phyloP scores from a whole-genome alignment of 1,140 invertebrate species.

The Mya arenaria region DNA sequence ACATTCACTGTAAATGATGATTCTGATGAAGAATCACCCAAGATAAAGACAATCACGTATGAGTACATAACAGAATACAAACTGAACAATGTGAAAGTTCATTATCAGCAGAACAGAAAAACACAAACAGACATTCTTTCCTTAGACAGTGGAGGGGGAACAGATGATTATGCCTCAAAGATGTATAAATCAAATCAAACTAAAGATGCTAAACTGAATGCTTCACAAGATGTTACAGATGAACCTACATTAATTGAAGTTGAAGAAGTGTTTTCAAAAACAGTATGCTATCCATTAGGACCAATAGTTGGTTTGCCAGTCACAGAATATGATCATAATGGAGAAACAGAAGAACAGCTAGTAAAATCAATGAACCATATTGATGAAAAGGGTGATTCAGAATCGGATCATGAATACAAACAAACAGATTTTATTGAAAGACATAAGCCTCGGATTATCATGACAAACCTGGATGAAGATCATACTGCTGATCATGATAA shows the following conservation, averaged over 20 bases:
- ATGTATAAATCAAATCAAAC: not conserved
- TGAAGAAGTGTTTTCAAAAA: slow-evolving; percentile 35
- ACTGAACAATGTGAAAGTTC: slow-evolving; percentile 49
- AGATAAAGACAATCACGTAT: slow-evolving; percentile 49
- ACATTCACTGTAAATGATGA: slow-evolving; percentile 48
- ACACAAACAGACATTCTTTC: slow-evolving; percentile 22
- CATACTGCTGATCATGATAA: no score
- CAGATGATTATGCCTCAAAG: not conserved
- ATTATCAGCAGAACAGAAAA: slow-evolving; percentile 48
- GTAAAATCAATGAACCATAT: not conserved
- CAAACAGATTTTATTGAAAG: no score
- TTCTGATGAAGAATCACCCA: slow-evolving; percentile 36
- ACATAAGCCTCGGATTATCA: no score
- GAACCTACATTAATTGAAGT: not conserved
- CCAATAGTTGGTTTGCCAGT: not conserved
- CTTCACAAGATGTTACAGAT: not conserved
- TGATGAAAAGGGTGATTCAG: no score
- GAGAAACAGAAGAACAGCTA: not conserved
- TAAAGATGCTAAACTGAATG: not conserved
- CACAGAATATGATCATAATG: not conserved
- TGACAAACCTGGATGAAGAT: no score
- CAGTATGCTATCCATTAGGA: slow-evolving; percentile 41
- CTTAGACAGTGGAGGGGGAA: not conserved
- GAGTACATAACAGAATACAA: slow-evolving; percentile 51
- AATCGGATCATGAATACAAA: no score